Evolutionary conservation across 2,888 invertebrate genomes (phyloP).

Genomic region (Bombylius major): DNA sequence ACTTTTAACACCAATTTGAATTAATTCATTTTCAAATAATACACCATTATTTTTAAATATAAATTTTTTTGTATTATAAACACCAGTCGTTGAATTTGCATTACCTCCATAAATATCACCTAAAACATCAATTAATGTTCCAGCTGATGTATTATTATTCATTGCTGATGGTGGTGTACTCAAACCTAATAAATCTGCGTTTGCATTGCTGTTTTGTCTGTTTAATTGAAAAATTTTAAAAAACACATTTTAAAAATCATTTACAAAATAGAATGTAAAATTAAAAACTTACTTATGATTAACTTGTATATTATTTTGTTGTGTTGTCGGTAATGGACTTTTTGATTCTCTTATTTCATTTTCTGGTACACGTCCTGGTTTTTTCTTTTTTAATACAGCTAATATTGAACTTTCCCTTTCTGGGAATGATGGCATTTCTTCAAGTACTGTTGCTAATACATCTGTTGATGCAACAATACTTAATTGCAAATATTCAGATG

Average conservation of each 20-base stretch:
- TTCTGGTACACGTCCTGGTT: conserved; percentile 88
- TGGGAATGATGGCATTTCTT: conserved; percentile 99
- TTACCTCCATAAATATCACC: conserved; percentile 66
- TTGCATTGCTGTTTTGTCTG: conserved; percentile 35
- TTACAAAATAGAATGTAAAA: neutral
- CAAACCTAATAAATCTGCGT: conserved; percentile 76
- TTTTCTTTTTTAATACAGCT: conserved; percentile 96
- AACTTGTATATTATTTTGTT: conserved; percentile 37
- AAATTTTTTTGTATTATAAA: conserved; percentile 80
- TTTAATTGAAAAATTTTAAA: neutral
- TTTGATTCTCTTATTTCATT: conserved; percentile 72
- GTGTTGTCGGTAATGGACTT: conserved; percentile 47
- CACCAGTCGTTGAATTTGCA: conserved; percentile 48
- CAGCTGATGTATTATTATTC: conserved; percentile 52
- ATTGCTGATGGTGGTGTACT: conserved; percentile 73
- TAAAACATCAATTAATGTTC: conserved; percentile 77
- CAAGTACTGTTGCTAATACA: conserved; percentile 93
- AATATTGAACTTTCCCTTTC: conserved; percentile 96
- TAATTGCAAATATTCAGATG: conserved; percentile 93
- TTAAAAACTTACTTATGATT: conserved; percentile 33
- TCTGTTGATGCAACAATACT: conserved; percentile 94
- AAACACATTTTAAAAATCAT: conserved; percentile 3
- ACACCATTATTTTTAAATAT: conserved; percentile 97
- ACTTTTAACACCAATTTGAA: conserved; percentile 96
- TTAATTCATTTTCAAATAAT: conserved; percentile 92